phyloP scores from a whole-genome alignment of 2,113 vertebrate genomes.

The Lates calcarifer region DNA sequence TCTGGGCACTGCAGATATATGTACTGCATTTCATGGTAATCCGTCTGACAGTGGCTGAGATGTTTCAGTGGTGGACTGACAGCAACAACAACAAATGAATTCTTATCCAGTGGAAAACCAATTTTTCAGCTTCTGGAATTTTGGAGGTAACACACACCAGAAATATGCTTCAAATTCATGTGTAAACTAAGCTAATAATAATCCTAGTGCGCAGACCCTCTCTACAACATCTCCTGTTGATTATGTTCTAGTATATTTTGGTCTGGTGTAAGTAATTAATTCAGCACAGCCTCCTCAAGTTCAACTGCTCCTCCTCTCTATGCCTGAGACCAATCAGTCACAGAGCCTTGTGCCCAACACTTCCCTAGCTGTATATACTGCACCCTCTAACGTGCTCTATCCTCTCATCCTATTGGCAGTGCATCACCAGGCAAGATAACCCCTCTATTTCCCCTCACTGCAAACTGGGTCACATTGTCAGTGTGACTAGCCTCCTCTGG shows the following conservation, averaged over 20 bases:
- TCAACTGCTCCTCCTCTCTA: constrained; percentile 29
- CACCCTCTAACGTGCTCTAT: constrained; percentile 28
- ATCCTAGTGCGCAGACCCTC: constrained; percentile 1
- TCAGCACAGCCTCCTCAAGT: constrained; percentile 6
- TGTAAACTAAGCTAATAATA: background rate
- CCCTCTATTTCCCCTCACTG: constrained; percentile 5
- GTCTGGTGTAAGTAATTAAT: constrained; percentile 42
- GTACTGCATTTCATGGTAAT: background rate
- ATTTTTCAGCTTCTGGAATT: background rate
- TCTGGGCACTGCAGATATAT: background rate
- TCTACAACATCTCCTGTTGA: constrained; percentile 21
- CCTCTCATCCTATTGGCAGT: constrained; percentile 19
- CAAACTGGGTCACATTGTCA: constrained; percentile 54
- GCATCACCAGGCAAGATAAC: constrained; percentile 31
- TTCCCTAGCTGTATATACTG: background rate
- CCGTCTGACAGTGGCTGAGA: background rate
- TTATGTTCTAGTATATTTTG: constrained; percentile 44
- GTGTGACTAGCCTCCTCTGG: constrained; percentile 17
- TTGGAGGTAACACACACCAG: background rate
- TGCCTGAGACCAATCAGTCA: constrained; percentile 46
- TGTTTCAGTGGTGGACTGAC: background rate
- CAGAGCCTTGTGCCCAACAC: constrained; percentile 22
- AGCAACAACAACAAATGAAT: background rate
- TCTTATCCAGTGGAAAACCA: background rate
- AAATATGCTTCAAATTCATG: constrained; percentile 12